Percentiles rank a stretch among this genome's conserved stretches.
Evolutionary conservation across 1,140 invertebrate genomes (phyloP).

Genomic region (Schlechtendalia chinensis): DNA sequence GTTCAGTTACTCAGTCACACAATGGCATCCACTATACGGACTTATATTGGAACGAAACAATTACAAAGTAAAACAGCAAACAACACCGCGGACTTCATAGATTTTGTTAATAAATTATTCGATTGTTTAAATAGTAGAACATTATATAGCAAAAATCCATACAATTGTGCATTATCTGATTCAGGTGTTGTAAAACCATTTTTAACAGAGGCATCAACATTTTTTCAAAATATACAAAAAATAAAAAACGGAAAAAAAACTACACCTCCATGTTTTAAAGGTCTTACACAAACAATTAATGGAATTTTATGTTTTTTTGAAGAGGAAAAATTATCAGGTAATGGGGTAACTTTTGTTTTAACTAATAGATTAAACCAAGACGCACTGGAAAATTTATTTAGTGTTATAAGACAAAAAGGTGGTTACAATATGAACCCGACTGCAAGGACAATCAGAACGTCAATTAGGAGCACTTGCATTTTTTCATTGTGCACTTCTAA

Average conservation of each 20-base stretch:
- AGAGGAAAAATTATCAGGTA: background rate
- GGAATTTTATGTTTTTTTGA: background rate
- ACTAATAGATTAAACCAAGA: background rate
- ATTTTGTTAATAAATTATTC: slow-evolving; percentile 19
- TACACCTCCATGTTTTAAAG: background rate
- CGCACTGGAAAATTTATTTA: background rate
- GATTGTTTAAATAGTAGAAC: slow-evolving; percentile 10
- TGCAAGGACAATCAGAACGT: slow-evolving; percentile 31
- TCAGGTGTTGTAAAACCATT: background rate
- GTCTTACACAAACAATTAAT: no score
- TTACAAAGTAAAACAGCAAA: background rate
- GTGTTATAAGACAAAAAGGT: slow-evolving; percentile 19
- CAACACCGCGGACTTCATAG: slow-evolving; percentile 2
- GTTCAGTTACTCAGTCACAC: background rate
- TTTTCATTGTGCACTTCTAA: slow-evolving; percentile 36
- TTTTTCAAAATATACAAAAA: slow-evolving; percentile 29
- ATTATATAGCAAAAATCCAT: background rate
- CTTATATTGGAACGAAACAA: background rate
- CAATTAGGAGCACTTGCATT: slow-evolving; percentile 21
- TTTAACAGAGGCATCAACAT: background rate
- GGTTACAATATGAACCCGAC: slow-evolving; percentile 32
- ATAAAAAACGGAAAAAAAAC: background rate
- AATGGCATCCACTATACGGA: background rate
- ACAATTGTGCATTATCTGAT: slow-evolving; percentile 11
- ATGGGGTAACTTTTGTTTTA: background rate